A percentile compares a stretch with the other conserved stretches of the same genome.
These are phyloP conservation scores for Cephus runcator DNA, from an alignment of 2,888 invertebrate genomes.

Conservation along the genomic window DNA sequence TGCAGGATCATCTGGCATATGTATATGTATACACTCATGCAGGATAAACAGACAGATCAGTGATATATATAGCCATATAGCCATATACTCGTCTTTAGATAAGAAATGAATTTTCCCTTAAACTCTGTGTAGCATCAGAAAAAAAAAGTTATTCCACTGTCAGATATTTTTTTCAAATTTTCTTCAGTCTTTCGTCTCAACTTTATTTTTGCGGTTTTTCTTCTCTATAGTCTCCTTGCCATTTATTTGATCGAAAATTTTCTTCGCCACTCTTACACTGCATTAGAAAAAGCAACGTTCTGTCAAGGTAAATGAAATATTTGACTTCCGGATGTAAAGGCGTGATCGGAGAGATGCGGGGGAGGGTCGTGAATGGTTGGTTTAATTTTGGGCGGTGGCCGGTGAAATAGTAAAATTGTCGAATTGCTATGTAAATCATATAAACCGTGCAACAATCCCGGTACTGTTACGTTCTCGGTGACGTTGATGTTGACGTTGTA, in stretches of 20 bases:
- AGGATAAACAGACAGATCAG: background rate
- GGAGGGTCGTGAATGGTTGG: constrained; percentile 8
- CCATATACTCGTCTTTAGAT: background rate
- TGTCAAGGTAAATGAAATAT: background rate
- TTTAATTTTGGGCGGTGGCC: constrained; percentile 20
- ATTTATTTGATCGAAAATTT: background rate
- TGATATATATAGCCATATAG: background rate
- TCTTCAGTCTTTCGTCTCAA: background rate
- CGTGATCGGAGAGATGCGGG: background rate
- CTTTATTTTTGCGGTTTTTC: background rate
- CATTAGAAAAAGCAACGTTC: background rate
- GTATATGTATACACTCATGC: background rate
- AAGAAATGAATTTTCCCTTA: background rate
- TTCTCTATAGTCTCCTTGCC: background rate
- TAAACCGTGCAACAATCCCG: constrained; percentile 7
- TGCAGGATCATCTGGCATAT: background rate
- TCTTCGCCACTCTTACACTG: background rate
- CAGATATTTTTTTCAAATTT: background rate
- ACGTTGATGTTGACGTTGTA: constrained; percentile 19
- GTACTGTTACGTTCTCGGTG: background rate
- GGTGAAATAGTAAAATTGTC: constrained; percentile 24
- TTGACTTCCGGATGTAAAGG: background rate
- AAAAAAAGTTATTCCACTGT: background rate
- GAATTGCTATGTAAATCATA: constrained; percentile 31
- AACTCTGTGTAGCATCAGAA: background rate